These are phyloP conservation scores for Piaya cayana DNA, from an alignment of 2,113 vertebrate species.

Conservation along the genomic window DNA sequence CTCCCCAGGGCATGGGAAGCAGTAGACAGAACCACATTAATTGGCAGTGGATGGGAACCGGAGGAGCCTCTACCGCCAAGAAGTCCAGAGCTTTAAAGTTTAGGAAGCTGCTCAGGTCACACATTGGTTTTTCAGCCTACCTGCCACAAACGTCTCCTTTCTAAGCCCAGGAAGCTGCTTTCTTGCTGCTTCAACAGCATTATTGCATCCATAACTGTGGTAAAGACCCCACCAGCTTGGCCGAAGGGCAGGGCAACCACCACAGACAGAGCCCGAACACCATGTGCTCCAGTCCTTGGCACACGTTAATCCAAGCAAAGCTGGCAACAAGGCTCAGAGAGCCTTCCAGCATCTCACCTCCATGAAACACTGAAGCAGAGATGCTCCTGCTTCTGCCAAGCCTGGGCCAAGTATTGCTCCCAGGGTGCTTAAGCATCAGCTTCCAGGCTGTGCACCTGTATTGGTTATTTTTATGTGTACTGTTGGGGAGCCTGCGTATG, in stretches of 20 bases:
- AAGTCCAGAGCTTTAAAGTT: accelerated
- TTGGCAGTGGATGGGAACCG: accelerated
- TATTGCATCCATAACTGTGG: accelerated
- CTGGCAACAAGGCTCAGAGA: not conserved
- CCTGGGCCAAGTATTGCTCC: not conserved
- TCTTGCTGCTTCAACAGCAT: not conserved
- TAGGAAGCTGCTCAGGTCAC: accelerated
- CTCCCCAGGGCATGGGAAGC: not conserved
- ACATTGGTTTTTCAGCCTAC: not conserved
- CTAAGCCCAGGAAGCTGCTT: accelerated
- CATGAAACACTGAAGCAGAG: accelerated
- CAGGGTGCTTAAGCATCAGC: accelerated
- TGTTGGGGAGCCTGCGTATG: accelerated
- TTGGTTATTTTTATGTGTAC: not conserved
- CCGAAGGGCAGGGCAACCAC: too few species aligned
- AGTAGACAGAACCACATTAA: not conserved
- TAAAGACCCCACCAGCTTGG: not conserved
- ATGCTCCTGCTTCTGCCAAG: not conserved
- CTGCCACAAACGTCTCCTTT: not conserved
- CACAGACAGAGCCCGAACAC: too few species aligned
- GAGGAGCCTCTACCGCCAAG: not conserved
- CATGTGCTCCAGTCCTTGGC: accelerated
- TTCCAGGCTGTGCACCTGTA: not conserved
- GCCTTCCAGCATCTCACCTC: not conserved
- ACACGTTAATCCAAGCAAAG: accelerated